phyloP scores from a whole-genome alignment of 2,888 invertebrate genomes.

The Fissipunctia ypsillon region DNA sequence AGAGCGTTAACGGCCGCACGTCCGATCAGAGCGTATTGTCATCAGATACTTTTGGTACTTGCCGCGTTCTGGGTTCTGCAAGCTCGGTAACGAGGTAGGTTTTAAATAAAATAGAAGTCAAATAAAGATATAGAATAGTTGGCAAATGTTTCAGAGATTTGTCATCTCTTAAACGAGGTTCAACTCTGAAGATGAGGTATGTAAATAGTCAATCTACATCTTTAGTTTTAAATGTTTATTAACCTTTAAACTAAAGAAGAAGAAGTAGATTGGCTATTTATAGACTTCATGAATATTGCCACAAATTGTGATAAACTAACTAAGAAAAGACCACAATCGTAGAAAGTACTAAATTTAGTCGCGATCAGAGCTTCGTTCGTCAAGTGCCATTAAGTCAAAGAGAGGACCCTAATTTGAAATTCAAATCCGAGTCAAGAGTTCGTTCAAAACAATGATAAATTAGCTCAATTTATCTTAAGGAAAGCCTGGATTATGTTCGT shows the following conservation, averaged over 20 bases:
- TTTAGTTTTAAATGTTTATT: background rate
- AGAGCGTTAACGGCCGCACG: slow-evolving; percentile 79
- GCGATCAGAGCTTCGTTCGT: slow-evolving; percentile 41
- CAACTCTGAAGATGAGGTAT: background rate
- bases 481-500: slow-evolving; percentile 47
- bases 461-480: slow-evolving; percentile 46
- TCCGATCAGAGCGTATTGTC: slow-evolving; percentile 69
- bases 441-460: slow-evolving; percentile 55
- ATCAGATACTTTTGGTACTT: slow-evolving; percentile 62
- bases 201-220: background rate
- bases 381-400: slow-evolving; percentile 44
- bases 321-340: slow-evolving; percentile 22
- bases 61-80: slow-evolving; percentile 25
- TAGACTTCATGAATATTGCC: background rate
- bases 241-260: background rate
- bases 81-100: slow-evolving; percentile 32
- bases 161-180: background rate
- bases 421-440: slow-evolving; percentile 50
- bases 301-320: slow-evolving; percentile 18
- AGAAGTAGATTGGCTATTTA: background rate
- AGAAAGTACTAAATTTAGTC: slow-evolving; percentile 44
- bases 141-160: background rate
- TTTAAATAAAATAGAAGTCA: slow-evolving; percentile 10
- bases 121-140: background rate
- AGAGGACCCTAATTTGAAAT: slow-evolving; percentile 57